Evolutionary conservation across 2,888 invertebrate genomes (phyloP).

Genomic region (Calameuta filiformis): DNA sequence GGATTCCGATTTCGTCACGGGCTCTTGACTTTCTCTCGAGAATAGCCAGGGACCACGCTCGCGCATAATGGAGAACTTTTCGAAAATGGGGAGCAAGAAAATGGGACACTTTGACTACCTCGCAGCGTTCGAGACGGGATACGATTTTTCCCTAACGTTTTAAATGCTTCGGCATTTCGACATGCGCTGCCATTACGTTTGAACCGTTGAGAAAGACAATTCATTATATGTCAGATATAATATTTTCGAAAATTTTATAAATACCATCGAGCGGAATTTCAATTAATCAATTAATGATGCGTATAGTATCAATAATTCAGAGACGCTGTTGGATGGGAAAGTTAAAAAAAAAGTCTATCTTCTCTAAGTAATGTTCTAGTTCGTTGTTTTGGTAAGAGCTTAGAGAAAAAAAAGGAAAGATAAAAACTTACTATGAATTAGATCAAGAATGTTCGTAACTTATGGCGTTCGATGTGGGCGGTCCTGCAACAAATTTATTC

Average conservation of each 20-base stretch:
- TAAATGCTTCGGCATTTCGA: neutral
- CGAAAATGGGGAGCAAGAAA: neutral
- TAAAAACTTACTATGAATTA: neutral
- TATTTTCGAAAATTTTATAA: neutral
- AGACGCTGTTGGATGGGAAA: neutral
- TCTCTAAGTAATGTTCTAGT: neutral
- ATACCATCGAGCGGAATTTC: neutral
- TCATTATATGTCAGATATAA: neutral
- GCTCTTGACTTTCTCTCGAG: constrained; percentile 42
- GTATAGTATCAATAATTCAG: neutral
- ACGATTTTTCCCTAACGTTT: neutral
- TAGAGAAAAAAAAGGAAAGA: neutral
- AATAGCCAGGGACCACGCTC: neutral
- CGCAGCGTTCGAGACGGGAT: neutral
- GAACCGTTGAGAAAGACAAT: neutral
- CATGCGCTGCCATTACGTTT: neutral
- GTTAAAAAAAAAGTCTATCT: neutral
- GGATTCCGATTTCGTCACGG: constrained; percentile 56
- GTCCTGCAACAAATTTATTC: constrained; percentile 45
- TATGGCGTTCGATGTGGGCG: constrained; percentile 36
- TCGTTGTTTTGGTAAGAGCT: neutral
- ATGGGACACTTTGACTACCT: neutral
- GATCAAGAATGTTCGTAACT: neutral
- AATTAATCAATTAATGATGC: neutral
- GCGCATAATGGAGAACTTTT: neutral